Evolutionary conservation across 2,113 vertebrate genomes (phyloP).

Genomic region (Bagarius yarrelli): DNA sequence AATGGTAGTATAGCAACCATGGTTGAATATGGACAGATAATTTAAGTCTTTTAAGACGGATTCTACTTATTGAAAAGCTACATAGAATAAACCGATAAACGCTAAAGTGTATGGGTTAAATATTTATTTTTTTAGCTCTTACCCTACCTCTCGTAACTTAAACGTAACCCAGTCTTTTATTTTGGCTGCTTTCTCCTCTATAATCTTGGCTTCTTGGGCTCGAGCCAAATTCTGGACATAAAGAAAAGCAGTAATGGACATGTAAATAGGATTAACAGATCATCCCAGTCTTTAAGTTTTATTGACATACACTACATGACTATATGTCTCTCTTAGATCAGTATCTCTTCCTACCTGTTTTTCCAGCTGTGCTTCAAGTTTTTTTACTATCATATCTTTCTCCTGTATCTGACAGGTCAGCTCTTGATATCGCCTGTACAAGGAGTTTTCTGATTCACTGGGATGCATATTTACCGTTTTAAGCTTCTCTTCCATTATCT

Average conservation of each 20-base stretch:
- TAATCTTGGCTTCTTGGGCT: slow-evolving; percentile 86
- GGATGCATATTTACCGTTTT: slow-evolving; percentile 76
- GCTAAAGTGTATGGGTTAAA: background rate
- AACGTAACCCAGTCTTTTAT: slow-evolving; percentile 96
- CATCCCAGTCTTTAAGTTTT: slow-evolving; percentile 15
- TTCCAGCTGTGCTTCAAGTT: slow-evolving; percentile 78
- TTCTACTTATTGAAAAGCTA: background rate
- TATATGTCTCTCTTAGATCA: slow-evolving; percentile 48
- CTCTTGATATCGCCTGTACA: slow-evolving; percentile 78
- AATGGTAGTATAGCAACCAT: background rate
- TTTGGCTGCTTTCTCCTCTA: slow-evolving; percentile 94
- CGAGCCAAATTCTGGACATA: slow-evolving; percentile 80
- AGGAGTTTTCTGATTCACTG: slow-evolving; percentile 72
- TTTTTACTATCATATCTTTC: slow-evolving; percentile 78
- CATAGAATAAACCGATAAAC: background rate
- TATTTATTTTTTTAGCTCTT: background rate
- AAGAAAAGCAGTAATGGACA: slow-evolving; percentile 44
- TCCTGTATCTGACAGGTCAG: slow-evolving; percentile 72
- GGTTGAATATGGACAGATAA: background rate
- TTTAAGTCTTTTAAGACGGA: background rate
- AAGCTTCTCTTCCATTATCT: slow-evolving; percentile 82
- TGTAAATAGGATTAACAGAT: slow-evolving; percentile 12
- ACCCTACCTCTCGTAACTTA: slow-evolving; percentile 84
- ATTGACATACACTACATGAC: slow-evolving; percentile 60
- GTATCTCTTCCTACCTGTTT: slow-evolving; percentile 74